These are phyloP conservation scores for Syngnathoides biaculeatus DNA, from an alignment of 2,113 vertebrate species.

Conservation along the genomic window DNA sequence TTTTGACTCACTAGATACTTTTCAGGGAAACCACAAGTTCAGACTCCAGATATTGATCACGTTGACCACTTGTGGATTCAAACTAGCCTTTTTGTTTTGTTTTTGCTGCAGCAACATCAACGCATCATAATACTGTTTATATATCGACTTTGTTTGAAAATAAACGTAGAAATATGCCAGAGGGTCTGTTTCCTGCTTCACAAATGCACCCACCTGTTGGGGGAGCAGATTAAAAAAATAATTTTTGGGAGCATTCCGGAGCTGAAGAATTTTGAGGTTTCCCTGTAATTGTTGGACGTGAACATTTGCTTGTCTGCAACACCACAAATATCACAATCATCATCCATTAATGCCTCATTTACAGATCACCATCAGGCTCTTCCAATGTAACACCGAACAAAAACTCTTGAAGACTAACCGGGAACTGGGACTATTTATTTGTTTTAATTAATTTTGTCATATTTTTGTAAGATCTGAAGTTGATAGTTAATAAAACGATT, in stretches of 20 bases:
- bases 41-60: constrained; percentile 3
- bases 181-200: neutral
- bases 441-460: constrained; percentile 99
- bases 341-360: constrained; percentile 63
- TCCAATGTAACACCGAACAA: constrained; percentile 77
- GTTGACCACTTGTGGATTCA: constrained; percentile 15
- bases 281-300: neutral
- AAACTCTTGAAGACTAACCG: constrained; percentile 64
- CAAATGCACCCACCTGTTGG: neutral
- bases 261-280: neutral
- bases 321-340: neutral
- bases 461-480: constrained; percentile 97
- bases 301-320: neutral
- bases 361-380: constrained; percentile 70
- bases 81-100: constrained; percentile 22
- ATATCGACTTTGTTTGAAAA: constrained; percentile 1
- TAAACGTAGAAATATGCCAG: neutral
- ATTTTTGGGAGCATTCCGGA: constrained; percentile 7
- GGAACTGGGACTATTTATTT: constrained; percentile 86
- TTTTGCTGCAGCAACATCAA: constrained; percentile 19
- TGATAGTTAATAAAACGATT: constrained; percentile 92
- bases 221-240: constrained; percentile 15
- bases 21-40: constrained; percentile 33
- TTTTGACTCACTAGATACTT: constrained; percentile 21
- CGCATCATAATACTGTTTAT: constrained; percentile 5